Evolutionary conservation across 2,113 vertebrate genomes (phyloP), one percentile per base, ranked within the genome.

Genomic region (Vulpes lagopus): DNA sequence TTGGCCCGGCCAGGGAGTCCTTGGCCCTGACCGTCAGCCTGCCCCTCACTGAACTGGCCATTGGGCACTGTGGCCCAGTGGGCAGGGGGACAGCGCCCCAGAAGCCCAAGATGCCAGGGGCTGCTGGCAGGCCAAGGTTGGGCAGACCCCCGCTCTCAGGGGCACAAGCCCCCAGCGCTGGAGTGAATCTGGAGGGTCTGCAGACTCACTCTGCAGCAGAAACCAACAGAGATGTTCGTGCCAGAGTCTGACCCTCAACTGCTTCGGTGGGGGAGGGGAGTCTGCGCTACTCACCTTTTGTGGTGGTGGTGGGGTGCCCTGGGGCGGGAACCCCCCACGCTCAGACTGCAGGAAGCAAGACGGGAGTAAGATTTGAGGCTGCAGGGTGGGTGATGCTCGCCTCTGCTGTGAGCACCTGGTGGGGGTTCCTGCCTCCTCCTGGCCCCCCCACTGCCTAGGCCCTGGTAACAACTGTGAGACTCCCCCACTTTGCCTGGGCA

Each of bases 1-100:
- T 57, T 7, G 55, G 91, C 90, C 74, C 20, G 76, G 90, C 92
- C 92, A 86, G 88, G 14, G 53, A 30, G 73, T 95, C 95, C 96
- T 93, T 43, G 73, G 96, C 91, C 89, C 11, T 0, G 17, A 69
- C 11, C 23, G 19, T 7, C 43, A 55, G 81, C 49, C 73, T 87
- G 92, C 94, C 96, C 96, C 94, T 80, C 6, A 10, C 91, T 84
- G 84, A 95, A 92, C 91, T 64, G 89, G 71, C 96, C 59, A 76
- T 88, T 27, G 12, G 92, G 95, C 76, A 69, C 51, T 1, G 19
- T 1, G 6, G 84, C 88, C 94, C 80, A 83, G 88, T 25, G 27
- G 73, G 49, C 80, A 27, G 38, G 62, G 4, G 8, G 89, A 27
- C n/a, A 84, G 74, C 1, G 4, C 32, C 35, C 59, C 25, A 5